Percentiles rank a stretch among this genome's conserved stretches.
Conservation (phyloP, 2,113 vertebrate species). For the Alexandromys fortis region DNA sequence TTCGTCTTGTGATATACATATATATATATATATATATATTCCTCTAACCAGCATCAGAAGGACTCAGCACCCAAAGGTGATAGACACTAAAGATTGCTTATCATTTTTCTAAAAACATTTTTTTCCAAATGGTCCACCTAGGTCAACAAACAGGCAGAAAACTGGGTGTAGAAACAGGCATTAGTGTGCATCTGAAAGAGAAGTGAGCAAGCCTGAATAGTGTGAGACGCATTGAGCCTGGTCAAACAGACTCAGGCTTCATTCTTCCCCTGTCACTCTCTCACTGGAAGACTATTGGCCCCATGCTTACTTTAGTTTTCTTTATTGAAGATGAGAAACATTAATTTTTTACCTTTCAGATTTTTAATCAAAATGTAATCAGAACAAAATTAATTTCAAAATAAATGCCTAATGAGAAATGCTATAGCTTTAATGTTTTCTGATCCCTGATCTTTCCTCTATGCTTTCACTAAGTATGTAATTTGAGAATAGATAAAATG, state of each 20-base stretch:
- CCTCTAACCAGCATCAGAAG: background rate
- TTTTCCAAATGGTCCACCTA: background rate
- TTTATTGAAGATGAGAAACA: background rate
- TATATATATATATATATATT: background rate
- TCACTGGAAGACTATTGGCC: fast-evolving
- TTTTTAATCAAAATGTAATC: background rate
- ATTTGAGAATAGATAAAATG: background rate
- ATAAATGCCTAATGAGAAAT: background rate
- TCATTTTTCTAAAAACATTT: background rate
- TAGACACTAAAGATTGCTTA: background rate
- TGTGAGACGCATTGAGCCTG: fast-evolving
- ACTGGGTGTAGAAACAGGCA: no score
- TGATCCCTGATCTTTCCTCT: background rate
- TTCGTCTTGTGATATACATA: background rate
- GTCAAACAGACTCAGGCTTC: background rate
- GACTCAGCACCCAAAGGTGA: background rate
- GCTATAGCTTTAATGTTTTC: background rate
- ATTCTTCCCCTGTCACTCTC: background rate
- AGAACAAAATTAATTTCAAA: background rate
- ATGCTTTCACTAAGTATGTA: background rate
- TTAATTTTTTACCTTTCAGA: background rate
- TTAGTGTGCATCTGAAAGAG: fast-evolving
- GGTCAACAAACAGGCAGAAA: background rate
- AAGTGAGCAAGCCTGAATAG: fast-evolving
- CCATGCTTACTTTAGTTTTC: background rate